Percentiles rank a stretch among this genome's conserved stretches.
Evolutionary conservation across 2,888 invertebrate genomes (phyloP).

Genomic region (Rotaria magnacalcarata): DNA sequence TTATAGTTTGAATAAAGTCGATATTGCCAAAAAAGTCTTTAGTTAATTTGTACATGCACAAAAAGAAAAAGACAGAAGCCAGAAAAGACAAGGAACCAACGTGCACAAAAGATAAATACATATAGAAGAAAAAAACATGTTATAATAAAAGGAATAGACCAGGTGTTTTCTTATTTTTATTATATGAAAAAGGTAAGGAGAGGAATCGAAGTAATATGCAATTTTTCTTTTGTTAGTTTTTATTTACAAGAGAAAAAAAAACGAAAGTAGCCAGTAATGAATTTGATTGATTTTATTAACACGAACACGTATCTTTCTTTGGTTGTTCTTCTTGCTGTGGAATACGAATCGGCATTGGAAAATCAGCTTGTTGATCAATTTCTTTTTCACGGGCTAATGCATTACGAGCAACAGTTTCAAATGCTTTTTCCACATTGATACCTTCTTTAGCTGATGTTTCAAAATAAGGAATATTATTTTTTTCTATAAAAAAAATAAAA

Average conservation of each 20-base stretch:
- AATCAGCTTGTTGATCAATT: constrained; percentile 41
- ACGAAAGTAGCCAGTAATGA: neutral
- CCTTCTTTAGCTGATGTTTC: constrained; percentile 99
- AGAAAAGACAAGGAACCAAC: neutral
- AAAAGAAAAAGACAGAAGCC: neutral
- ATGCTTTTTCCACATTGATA: constrained; percentile 95
- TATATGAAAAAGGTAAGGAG: neutral
- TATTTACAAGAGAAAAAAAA: neutral
- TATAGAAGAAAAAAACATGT: neutral
- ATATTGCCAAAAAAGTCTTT: neutral
- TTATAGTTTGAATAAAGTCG: neutral
- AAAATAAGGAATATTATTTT: constrained; percentile 97
- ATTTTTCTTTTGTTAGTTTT: neutral
- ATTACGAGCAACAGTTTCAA: constrained; percentile 74
- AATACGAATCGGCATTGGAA: constrained; percentile 36
- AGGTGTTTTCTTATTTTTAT: neutral
- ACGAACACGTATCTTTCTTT: neutral
- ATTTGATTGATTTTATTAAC: neutral
- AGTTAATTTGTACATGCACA: neutral
- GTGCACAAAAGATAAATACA: constrained; percentile 3
- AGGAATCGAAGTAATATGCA: neutral
- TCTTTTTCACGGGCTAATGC: constrained; percentile 46
- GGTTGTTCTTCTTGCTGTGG: constrained; percentile 2
- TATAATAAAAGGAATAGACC: neutral
- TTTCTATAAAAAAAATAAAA: constrained; percentile 75